Percentiles rank a stretch among this genome's conserved stretches.
These are phyloP conservation scores for Octodon degus DNA, from an alignment of 2,113 vertebrate species.

Conservation along the genomic window DNA sequence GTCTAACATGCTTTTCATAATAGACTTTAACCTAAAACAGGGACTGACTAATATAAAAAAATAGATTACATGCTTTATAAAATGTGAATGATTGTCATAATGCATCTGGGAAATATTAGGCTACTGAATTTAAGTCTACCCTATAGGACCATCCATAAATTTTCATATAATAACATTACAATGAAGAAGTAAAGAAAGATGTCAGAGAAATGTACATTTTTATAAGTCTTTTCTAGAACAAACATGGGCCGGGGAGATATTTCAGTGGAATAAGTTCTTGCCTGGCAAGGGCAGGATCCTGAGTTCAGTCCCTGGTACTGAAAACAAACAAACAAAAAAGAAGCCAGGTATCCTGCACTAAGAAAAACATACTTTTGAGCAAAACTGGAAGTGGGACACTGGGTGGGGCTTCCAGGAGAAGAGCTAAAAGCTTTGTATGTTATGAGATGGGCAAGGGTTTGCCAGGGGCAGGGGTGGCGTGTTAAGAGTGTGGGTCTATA, in stretches of 20 bases:
- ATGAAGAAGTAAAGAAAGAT: neutral
- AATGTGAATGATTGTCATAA: neutral
- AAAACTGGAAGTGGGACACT: neutral
- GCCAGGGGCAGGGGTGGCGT: rapidly evolving
- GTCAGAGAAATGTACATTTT: neutral
- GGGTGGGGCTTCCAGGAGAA: too few relatives aligned
- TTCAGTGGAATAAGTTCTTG: too few relatives aligned
- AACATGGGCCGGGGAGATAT: neutral
- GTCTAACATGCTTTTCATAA: neutral
- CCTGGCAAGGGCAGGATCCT: too few relatives aligned
- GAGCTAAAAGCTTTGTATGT: neutral
- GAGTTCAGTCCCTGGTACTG: too few relatives aligned
- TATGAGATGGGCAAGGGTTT: too few relatives aligned
- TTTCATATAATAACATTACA: neutral
- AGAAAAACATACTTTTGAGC: neutral
- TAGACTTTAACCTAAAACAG: too few relatives aligned
- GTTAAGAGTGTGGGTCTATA: neutral
- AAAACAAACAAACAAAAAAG: too few relatives aligned
- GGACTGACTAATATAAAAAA: neutral
- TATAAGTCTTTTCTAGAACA: neutral
- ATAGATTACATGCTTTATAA: neutral
- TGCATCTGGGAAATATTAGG: neutral
- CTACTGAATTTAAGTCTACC: neutral
- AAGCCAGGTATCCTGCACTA: neutral
- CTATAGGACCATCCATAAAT: neutral